Evolutionary conservation across 2,113 vertebrate species (phyloP), one percentile per base, ranked within the genome.

Genomic region (Poeciliopsis occidentalis): DNA sequence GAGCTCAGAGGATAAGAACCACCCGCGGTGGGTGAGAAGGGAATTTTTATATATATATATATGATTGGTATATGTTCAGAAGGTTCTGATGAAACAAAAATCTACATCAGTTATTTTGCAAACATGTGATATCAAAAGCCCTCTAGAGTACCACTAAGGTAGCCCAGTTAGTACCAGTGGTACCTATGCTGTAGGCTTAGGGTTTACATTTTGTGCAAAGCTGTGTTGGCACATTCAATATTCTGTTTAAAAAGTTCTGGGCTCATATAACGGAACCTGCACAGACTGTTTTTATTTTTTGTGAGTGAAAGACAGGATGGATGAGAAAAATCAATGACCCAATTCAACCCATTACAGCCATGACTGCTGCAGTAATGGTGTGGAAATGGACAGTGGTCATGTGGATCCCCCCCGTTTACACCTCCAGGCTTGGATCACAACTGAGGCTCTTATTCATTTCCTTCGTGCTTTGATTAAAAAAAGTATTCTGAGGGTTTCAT

Each of bases 371-470:
- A 83, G 86, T 92, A 90, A 92, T 90, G 81, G 90, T 86, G 85
- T 91, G 88, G 84, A 92, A 91, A 93, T 89, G 86, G 83, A 81
- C 86, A 88, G 82, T 85, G 85, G 90, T 91, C 89, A 91, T 92
- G 91, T 88, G 90, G 86, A 87, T 90, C 85, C 68, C 81, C 81
- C 85, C 68, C 81, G 78, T 83, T 85, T 83, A 71, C 84, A 89
- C 86, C 92, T 89, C 73, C 64, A 51, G 90, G 93, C 89, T 78
- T 27, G 69, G 79, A 86, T 87, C 87, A 81, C 81, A 89, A 87
- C 81, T 88, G 79, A 90, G 70, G 88, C 84, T 81, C 32, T 13
- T 31, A 88, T 91, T 89, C 85, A 89, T 92, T 86, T 90, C 83
- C 77, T 85, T 60, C 64, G 64, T 85, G 83, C 88, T 89, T 89